Base-by-base conservation (phyloP, 2,888 invertebrate genomes). In the Melanophora roralis region DNA sequence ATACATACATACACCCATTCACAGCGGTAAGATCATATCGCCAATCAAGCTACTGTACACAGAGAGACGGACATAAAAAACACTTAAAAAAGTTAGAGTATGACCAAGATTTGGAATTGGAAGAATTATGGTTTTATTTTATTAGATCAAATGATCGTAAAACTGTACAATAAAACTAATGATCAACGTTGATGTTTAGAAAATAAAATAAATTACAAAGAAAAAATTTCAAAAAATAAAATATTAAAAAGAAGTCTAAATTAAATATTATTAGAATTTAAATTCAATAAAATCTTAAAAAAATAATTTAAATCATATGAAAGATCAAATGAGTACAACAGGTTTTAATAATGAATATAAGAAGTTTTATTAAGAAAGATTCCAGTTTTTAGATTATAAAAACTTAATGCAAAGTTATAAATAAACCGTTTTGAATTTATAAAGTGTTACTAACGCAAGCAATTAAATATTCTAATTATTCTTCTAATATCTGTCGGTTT, bases 11-110 rank as follows among this genome's bases (percentile, higher is more conserved):
- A 74, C 21, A 47, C n/a, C n/a, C n/a, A n/a, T n/a, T n/a, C n/a
- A 64, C 53, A 69, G 49, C 69, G 69, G 78, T 68, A 64, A 78
- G 64, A 64, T 74, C 74, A 45, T 78, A 78, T 69, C 16, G 57
- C 51, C 43, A 59, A 64, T 74, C 65, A 38, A 74, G 78, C 74
- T 78, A 78, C 78, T 59, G 78, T 59, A 34, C 40, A 34, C 43
- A 21, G 21, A 14, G 21, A 16, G 27, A 27, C 27, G 6, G 27
- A 27, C 19, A 21, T 8, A 47, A 27, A 3, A 27, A 27, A 27
- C 27, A 27, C 27, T 27, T 27, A 27, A 27, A 27, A 27, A 6
- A 27, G 12, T 27, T 27, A 27, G 32, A 38, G 7, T 51, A 16
- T 34, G 21, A 57, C 16, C 32, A 55, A 14, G 19, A 47, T 60